Conservation (phyloP, 1,140 invertebrate species). For the Aleiodes sp. region DNA sequence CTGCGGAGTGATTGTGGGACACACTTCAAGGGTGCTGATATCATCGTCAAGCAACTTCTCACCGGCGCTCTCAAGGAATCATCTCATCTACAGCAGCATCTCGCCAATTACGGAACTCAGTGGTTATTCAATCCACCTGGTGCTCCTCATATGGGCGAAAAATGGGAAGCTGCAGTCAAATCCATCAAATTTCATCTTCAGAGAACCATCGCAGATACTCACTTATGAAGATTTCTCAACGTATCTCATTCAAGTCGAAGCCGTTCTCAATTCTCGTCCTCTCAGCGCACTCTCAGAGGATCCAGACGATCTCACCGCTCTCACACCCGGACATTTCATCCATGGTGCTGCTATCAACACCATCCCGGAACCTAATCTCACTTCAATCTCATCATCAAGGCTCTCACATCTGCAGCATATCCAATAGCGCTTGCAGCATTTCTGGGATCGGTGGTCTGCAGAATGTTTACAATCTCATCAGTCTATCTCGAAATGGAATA, state of each 20-base stretch:
- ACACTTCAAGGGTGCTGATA: neutral
- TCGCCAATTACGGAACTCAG: neutral
- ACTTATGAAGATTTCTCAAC: slow-evolving; percentile 14
- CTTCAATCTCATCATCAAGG: neutral
- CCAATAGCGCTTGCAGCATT: neutral
- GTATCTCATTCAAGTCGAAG: slow-evolving; percentile 1
- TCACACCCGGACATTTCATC: neutral
- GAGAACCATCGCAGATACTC: neutral
- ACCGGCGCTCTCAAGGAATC: neutral
- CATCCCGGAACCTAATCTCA: neutral
- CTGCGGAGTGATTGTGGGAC: neutral
- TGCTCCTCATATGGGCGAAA: slow-evolving; percentile 21
- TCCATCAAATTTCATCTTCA: slow-evolving; percentile 8
- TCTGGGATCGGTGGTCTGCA: slow-evolving; percentile 18
- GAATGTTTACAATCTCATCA: neutral
- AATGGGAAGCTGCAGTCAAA: slow-evolving; percentile 14
- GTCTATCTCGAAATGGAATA: neutral
- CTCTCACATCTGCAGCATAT: neutral
- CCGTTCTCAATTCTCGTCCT: neutral
- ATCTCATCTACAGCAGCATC: neutral
- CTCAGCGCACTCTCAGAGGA: slow-evolving; percentile 3
- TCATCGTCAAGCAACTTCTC: neutral
- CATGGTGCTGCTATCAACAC: neutral
- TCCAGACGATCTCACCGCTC: neutral
- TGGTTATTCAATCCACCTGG: slow-evolving; percentile 19